Evolutionary conservation across 2,113 vertebrate genomes (phyloP).

Genomic region (Ophiodon elongatus): DNA sequence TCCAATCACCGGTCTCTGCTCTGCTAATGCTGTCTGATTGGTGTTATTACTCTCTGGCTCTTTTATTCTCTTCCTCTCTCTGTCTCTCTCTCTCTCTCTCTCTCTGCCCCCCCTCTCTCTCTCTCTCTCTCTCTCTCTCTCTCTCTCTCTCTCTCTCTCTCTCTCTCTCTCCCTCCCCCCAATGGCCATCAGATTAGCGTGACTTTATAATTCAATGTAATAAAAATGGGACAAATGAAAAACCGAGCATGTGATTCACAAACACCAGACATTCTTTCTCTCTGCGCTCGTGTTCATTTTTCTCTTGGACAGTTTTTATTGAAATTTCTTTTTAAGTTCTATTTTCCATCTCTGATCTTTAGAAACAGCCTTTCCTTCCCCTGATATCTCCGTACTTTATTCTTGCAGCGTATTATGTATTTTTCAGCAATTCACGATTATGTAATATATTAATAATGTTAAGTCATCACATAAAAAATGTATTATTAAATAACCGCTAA

Average conservation of each 20-base stretch:
- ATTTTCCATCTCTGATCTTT: not conserved
- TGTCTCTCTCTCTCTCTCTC: not conserved
- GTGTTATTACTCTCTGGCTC: constrained; percentile 54
- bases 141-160: too few relatives aligned
- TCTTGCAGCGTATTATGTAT: not conserved
- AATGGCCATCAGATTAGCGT: constrained; percentile 20
- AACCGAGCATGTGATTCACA: not conserved
- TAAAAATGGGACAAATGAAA: constrained; percentile 7
- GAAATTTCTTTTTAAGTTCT: too few relatives aligned
- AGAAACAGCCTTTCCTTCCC: not conserved
- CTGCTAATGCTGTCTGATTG: constrained; percentile 71
- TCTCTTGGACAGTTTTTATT: not conserved
- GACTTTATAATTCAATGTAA: constrained; percentile 34
- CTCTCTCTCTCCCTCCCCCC: not conserved
- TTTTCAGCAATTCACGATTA: not conserved
- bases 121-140: too few relatives aligned
- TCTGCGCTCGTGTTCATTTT: not conserved
- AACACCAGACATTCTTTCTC: not conserved
- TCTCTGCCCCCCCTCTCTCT: too few relatives aligned
- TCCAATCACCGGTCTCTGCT: constrained; percentile 61
- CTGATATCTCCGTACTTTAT: not conserved
- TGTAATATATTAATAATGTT: too few relatives aligned
- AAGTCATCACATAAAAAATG: too few relatives aligned
- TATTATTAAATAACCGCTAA: too few relatives aligned
- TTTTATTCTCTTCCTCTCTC: constrained; percentile 17